Base-by-base conservation (phyloP, 37 sponge, comb jelly and placozoan genomes). In the Diacarnus erythraeanus region DNA sequence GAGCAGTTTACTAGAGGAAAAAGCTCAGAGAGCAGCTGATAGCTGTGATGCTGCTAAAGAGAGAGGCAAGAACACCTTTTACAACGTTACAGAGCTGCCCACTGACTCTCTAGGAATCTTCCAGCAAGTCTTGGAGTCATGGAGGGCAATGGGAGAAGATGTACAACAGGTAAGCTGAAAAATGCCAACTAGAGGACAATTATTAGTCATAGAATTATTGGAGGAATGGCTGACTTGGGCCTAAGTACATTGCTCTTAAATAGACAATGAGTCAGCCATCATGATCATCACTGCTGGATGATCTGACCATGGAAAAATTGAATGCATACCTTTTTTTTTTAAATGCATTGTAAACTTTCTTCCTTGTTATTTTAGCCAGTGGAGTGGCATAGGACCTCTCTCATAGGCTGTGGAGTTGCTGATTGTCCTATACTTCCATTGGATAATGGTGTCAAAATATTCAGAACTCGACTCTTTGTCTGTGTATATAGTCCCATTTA, bases 11-110 rank as follows among this genome's bases (percentile, higher is more conserved):
- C 47, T 64, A 12, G 51, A 25, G 30, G 60, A 27, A 42, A 29
- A 72, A 44, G 88, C 88, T 10, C 77, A 83, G 65, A n/a, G 38
- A 36, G 34, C 36, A 17, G 83, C 83, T 5, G 57, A 73, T 26
- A 72, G 18, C 20, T 88, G 88, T 56, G 47, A 42, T 64, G 29
- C 34, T 15, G 29, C 65, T 17, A 39, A 40, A 10, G 33, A 64
- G 66, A 77, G 44, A 41, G 64, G 44, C 18, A 22, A 42, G 64
- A 64, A 61, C 23, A 36, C 42, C 41, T 30, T 41, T 33, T 41
- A 41, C 31, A 41, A 77, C 31, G 40, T 18, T 23, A 63, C 59
- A 38, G 4, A 2, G 56, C 36, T 59, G 5, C 15, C 59, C 2
- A 21, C 31, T 8, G 38, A 75, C 75, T 57, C 38, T 36, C 5